Base-by-base conservation (phyloP, 2,888 invertebrate genomes). In the Gortyna flavago region DNA sequence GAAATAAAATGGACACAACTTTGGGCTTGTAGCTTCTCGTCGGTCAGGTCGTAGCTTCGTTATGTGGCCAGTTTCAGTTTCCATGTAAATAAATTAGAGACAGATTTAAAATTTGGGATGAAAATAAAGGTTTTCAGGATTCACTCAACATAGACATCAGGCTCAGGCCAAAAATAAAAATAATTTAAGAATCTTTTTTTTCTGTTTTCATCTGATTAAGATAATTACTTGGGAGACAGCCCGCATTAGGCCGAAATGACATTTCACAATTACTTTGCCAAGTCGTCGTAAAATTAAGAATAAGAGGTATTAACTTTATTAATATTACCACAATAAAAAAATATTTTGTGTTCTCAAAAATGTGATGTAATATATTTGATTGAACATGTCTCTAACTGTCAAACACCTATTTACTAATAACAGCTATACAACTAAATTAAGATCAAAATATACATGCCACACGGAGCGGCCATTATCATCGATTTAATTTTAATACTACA, bases 401-500 rank as follows among this genome's bases (percentile, higher is more conserved):
- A 81, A 84, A 88, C 77, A 80, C 66, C 35, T 67, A 75, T 75
- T 83, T 25, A 77, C 77, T 80, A 84, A 74, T 74, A 84, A 81
- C 74, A 44, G 68, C 75, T 86, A 80, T 73, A 78, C 51, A 76
- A 78, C 83, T 86, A 83, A 86, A 86, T 78, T 77, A 86, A 88
- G 78, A 80, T 87, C 74, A 84, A 81, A 81, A 83, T 87, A 77
- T 83, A 86, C 81, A 86, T 38, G 76, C 78, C 85, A 75, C 82
- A 57, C 32, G 18, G 25, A 35, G 81, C 72, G 77, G 68, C 32
- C 29, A 74, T 77, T 77, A 72, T 77, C 70, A 71, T 85, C 66
- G 57, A 83, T 84, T 80, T 86, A 80, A 78, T 72, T 78, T 81
- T 84, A 86, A 82, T 80, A 86, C 89, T 89, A 89, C 88, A 89